These are phyloP conservation scores for Momotus momota DNA, from an alignment of 2,797 vertebrate genomes.

Conservation along the genomic window DNA sequence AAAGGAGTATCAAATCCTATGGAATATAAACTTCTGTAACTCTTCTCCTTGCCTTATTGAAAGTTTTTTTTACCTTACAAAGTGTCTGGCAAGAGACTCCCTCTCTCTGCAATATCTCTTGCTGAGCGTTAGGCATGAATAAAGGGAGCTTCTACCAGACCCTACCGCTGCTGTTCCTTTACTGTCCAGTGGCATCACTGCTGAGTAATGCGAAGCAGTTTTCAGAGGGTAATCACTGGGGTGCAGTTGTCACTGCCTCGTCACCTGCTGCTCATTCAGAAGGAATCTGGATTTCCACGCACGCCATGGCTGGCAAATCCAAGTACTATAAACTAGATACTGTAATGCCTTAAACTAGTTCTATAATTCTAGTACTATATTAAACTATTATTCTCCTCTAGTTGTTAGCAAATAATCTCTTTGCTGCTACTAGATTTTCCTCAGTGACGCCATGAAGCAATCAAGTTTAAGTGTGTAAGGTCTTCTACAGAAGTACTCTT, in stretches of 20 bases:
- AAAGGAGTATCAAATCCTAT: not conserved
- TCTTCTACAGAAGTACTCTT: not conserved
- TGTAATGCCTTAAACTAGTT: conserved; percentile 18
- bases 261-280: conserved; percentile 61
- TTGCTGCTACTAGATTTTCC: not conserved
- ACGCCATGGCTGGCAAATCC: conserved; percentile 40
- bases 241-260: conserved; percentile 63
- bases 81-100: not conserved
- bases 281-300: conserved; percentile 65
- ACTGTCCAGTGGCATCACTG: conserved; percentile 51
- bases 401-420: conserved; percentile 1
- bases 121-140: not conserved
- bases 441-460: not conserved
- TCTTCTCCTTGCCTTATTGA: not conserved
- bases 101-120: not conserved
- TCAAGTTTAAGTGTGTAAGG: not conserved
- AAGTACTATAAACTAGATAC: not conserved
- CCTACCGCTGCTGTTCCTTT: not conserved
- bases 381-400: not conserved
- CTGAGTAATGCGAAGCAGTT: conserved; percentile 62
- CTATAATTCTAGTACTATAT: conserved; percentile 13
- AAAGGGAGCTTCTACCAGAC: not conserved
- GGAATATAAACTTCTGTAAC: not conserved
- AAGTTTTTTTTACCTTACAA: not conserved
- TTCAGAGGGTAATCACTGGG: conserved; percentile 13